Conservation (phyloP, 2,888 invertebrate species). For the Thelaira solivaga region DNA sequence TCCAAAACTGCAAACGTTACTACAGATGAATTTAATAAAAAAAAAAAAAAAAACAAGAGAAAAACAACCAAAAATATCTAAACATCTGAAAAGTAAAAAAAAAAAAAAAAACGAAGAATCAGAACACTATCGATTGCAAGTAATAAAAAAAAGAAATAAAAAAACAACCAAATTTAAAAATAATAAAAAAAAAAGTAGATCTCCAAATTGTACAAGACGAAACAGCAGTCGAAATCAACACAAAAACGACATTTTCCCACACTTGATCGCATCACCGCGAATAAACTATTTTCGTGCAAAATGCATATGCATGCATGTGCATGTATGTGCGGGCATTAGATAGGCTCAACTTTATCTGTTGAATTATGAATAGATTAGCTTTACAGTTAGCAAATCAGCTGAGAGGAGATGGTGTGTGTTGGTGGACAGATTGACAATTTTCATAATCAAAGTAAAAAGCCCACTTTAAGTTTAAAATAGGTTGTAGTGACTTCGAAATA, state of each 20-base stretch:
- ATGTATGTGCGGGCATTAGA: too few relatives aligned
- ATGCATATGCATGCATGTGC: background rate
- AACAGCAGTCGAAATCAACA: conserved; percentile 41
- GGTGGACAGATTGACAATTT: too few relatives aligned
- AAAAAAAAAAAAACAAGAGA: conserved; percentile 12
- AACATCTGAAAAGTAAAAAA: too few relatives aligned
- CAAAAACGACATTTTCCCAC: conserved; percentile 58
- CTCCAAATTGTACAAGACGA: conserved; percentile 32
- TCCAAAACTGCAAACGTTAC: conserved; percentile 34
- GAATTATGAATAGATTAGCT: too few relatives aligned
- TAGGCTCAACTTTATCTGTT: too few relatives aligned
- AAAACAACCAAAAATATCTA: conserved; percentile 25
- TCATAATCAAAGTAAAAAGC: too few relatives aligned
- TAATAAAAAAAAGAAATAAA: conserved; percentile 17
- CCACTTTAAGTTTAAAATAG: too few relatives aligned
- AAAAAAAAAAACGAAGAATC: conserved; percentile 20
- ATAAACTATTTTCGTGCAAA: too few relatives aligned
- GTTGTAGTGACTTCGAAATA: too few relatives aligned
- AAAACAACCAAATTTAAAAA: conserved; percentile 30
- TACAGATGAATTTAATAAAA: conserved; percentile 34
- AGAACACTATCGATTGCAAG: conserved; percentile 46
- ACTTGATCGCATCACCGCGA: conserved; percentile 32
- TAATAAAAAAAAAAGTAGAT: conserved; percentile 18
- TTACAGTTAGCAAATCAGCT: too few relatives aligned
- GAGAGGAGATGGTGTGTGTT: too few relatives aligned